These are phyloP conservation scores for Calyptommatus sinebrachiatus DNA, from an alignment of 2,113 vertebrate species.

Conservation along the genomic window DNA sequence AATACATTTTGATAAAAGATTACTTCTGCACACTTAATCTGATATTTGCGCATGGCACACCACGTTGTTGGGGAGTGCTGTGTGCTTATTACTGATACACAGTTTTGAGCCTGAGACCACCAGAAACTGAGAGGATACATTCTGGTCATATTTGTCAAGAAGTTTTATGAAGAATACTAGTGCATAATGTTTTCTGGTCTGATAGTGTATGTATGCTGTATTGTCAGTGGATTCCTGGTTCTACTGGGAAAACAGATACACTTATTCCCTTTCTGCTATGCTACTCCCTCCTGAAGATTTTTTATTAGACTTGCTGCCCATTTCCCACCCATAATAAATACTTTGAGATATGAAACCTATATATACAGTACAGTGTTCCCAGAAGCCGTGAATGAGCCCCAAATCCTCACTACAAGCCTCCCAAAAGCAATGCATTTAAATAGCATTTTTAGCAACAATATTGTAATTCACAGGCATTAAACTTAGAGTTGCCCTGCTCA, in stretches of 20 bases:
- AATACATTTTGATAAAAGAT: not conserved
- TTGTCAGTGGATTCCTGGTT: not conserved
- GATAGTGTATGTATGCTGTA: not conserved
- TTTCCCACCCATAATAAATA: constrained; percentile 4
- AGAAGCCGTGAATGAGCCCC: constrained; percentile 49
- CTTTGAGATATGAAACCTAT: constrained; percentile 46
- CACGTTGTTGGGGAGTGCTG: not conserved
- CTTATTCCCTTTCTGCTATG: not conserved
- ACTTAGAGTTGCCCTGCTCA: constrained; percentile 48
- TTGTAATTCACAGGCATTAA: constrained; percentile 38
- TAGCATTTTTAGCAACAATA: constrained; percentile 66
- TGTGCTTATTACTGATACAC: not conserved
- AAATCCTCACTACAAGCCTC: constrained; percentile 53
- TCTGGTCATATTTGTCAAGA: not conserved
- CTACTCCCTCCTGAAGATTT: constrained; percentile 49
- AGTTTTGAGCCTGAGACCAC: not conserved
- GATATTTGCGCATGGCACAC: not conserved
- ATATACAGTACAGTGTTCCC: constrained; percentile 56
- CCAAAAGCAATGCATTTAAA: constrained; percentile 72
- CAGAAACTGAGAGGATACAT: not conserved
- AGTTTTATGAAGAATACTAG: not conserved
- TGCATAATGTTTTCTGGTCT: not conserved
- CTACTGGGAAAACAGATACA: not conserved
- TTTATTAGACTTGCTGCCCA: constrained; percentile 49
- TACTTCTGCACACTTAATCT: not conserved